Evolutionary conservation across 1,140 invertebrate species (phyloP).

Genomic region (Pseudomyrmex dendroicus): DNA sequence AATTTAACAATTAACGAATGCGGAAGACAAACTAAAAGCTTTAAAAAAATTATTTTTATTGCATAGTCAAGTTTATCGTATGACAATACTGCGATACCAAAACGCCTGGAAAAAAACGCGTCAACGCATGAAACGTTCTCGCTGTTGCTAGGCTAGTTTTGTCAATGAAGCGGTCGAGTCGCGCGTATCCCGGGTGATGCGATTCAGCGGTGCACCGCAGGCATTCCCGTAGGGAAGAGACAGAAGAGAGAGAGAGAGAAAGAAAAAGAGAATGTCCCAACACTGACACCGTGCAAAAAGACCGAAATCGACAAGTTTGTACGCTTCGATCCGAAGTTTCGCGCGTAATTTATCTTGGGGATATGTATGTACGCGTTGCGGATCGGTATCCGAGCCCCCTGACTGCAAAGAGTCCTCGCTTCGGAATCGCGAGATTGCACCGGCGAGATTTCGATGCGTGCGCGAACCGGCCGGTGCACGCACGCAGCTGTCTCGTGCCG

Average conservation of each 20-base stretch:
- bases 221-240: neutral
- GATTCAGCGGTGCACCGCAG: neutral
- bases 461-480: neutral
- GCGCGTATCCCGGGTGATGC: neutral
- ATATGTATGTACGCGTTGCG: conserved; percentile 12
- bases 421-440: conserved; percentile 35
- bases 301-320: conserved; percentile 39
- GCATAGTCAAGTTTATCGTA: too few relatives aligned
- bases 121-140: conserved; percentile 4
- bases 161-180: conserved; percentile 33
- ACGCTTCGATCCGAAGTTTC: neutral
- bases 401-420: neutral
- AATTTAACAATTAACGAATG: too few relatives aligned
- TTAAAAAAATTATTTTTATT: too few relatives aligned
- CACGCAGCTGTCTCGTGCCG: conserved; percentile 6
- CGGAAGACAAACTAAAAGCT: too few relatives aligned
- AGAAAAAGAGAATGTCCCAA: conserved; percentile 13
- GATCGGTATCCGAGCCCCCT: conserved; percentile 11
- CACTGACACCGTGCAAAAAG: conserved; percentile 48
- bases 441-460: conserved; percentile 37
- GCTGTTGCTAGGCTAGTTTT: conserved; percentile 36
- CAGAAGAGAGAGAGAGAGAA: conserved; percentile 13
- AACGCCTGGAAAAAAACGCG: neutral
- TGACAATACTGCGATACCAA: too few relatives aligned
- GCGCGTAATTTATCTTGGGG: conserved; percentile 50